phyloP scores from a whole-genome alignment of 92 coral and sea anemone species.

The Hydrozoanthus gracilis region DNA sequence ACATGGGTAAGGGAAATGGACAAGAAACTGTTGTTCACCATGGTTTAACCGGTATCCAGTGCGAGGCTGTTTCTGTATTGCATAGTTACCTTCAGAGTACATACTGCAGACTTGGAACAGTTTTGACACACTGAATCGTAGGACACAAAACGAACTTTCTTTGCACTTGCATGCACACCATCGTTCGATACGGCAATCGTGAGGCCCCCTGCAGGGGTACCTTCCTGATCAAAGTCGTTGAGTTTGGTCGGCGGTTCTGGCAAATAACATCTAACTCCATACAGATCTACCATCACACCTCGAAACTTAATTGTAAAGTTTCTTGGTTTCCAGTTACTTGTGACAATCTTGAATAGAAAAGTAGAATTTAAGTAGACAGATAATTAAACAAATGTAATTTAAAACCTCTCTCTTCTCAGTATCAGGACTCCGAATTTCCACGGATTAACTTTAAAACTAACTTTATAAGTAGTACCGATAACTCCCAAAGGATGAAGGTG shows the following conservation, averaged over 20 bases:
- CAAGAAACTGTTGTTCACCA: no score
- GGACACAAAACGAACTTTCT: conserved; percentile 56
- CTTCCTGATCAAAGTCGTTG: conserved; percentile 48
- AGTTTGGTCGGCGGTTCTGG: conserved; percentile 65
- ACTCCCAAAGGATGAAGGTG: no score
- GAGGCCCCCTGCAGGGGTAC: conserved; percentile 65
- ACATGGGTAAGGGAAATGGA: no score
- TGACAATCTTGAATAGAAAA: neutral
- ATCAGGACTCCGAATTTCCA: no score
- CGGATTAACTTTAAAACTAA: no score
- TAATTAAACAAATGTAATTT: neutral
- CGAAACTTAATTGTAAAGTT: conserved; percentile 33
- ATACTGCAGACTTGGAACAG: conserved; percentile 57
- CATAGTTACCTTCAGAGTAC: conserved; percentile 56
- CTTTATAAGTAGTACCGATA: no score
- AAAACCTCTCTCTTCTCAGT: no score
- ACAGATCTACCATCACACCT: conserved; percentile 57
- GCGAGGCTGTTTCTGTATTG: no score
- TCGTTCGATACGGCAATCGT: conserved; percentile 62
- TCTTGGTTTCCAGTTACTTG: conserved; percentile 57
- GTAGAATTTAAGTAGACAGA: neutral
- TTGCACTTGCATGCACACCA: conserved; percentile 50
- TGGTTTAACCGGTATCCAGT: no score
- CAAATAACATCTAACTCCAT: conserved; percentile 60
- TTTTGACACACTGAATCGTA: conserved; percentile 68